These are phyloP conservation scores for Lordiphosa stackelbergi DNA, from an alignment of 1,140 invertebrate genomes.

Conservation along the genomic window DNA sequence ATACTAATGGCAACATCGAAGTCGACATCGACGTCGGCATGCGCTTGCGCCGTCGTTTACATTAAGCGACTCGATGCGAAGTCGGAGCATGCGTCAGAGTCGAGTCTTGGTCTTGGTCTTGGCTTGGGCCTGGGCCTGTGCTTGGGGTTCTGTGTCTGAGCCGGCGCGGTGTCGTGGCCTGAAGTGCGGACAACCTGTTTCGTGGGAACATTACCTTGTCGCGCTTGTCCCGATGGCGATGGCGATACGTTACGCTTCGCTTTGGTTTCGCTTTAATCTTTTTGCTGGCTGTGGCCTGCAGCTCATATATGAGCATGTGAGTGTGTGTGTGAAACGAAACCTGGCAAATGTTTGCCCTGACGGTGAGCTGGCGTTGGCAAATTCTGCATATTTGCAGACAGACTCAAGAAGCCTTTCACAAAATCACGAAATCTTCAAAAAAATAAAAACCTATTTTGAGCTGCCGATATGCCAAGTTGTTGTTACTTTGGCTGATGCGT, in stretches of 20 bases:
- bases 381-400: conserved; percentile 62
- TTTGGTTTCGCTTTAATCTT: conserved; percentile 75
- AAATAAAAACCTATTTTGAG: conserved; percentile 42
- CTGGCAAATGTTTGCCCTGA: conserved; percentile 46
- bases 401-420: conserved; percentile 70
- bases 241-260: conserved; percentile 73
- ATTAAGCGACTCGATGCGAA: conserved; percentile 39
- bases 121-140: conserved; percentile 11
- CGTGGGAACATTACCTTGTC: conserved; percentile 77
- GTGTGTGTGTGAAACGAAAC: conserved; percentile 40
- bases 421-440: conserved; percentile 71
- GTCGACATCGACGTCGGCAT: conserved; percentile 50
- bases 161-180: conserved; percentile 60
- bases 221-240: conserved; percentile 68
- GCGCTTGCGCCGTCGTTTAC: conserved; percentile 67
- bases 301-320: conserved; percentile 11
- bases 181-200: conserved; percentile 77
- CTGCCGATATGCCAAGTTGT: conserved; percentile 32
- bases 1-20: conserved; percentile 41
- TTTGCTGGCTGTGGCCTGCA: conserved; percentile 27
- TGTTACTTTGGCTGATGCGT: conserved; percentile 39
- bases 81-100: conserved; percentile 56
- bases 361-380: conserved; percentile 35
- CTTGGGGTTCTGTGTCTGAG: conserved; percentile 18
- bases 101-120: conserved; percentile 25